A percentile compares a stretch with the other conserved stretches of the same genome.
Conservation (phyloP, 2,113 vertebrate genomes). For the Hylia prasina region DNA sequence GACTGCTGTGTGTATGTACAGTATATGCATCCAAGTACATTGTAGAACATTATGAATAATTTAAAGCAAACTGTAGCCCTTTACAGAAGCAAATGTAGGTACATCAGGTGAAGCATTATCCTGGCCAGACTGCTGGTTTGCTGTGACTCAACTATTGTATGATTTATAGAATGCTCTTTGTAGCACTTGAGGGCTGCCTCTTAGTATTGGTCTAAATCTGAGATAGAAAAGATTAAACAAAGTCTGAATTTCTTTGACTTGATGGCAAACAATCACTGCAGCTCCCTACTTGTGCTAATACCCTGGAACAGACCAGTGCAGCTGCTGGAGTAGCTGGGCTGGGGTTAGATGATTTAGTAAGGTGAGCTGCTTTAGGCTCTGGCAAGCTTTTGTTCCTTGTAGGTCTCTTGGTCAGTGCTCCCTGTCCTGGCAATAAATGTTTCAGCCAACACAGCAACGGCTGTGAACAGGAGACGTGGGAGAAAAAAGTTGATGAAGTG, state of each 20-base stretch:
- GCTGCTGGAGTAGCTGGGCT: background rate
- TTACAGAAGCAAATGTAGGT: background rate
- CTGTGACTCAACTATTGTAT: background rate
- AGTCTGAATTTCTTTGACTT: background rate
- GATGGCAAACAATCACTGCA: background rate
- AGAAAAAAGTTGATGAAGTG: background rate
- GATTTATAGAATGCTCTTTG: background rate
- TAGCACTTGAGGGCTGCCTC: background rate
- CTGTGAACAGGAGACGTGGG: background rate
- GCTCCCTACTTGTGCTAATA: background rate
- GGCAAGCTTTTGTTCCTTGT: background rate
- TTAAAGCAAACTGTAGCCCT: background rate
- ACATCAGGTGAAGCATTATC: background rate
- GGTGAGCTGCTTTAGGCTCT: background rate
- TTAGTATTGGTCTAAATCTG: background rate
- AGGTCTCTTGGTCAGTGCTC: background rate
- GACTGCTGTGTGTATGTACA: background rate
- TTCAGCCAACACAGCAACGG: background rate
- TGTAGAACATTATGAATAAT: background rate
- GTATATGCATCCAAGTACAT: background rate
- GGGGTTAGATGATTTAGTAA: accelerated
- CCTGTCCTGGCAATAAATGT: background rate
- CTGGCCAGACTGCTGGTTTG: background rate
- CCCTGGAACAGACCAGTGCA: background rate
- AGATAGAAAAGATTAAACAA: background rate